Evolutionary conservation across 2,888 invertebrate species (phyloP).

Genomic region (Asteroscopus sphinx): DNA sequence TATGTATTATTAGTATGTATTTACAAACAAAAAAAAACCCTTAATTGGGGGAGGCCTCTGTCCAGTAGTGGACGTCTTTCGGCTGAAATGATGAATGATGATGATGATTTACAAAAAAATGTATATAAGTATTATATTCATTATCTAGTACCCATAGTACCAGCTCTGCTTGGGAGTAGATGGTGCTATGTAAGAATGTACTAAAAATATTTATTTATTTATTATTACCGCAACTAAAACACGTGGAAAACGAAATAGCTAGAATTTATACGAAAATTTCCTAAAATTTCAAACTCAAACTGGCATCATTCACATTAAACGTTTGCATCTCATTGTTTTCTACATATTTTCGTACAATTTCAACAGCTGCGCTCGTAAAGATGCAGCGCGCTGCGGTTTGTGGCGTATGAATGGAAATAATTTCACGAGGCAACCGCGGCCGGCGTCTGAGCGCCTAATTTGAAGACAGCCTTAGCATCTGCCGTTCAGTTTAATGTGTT

Average conservation of each 20-base stretch:
- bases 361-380: constrained; percentile 59
- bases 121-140: too few species aligned
- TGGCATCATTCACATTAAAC: constrained; percentile 26
- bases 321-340: constrained; percentile 51
- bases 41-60: too few species aligned
- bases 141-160: too few species aligned
- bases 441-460: constrained; percentile 51
- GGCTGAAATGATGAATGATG: too few species aligned
- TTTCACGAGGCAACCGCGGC: constrained; percentile 37
- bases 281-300: constrained; percentile 21
- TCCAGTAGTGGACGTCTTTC: too few species aligned
- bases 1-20: too few species aligned
- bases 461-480: constrained; percentile 51
- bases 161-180: too few species aligned
- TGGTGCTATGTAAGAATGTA: too few species aligned
- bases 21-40: too few species aligned
- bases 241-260: constrained; percentile 1
- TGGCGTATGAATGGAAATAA: constrained; percentile 58
- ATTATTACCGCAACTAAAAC: background rate
- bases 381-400: constrained; percentile 53
- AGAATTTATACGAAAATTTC: constrained; percentile 9
- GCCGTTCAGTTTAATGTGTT: constrained; percentile 42
- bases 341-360: constrained; percentile 48
- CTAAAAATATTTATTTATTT: too few species aligned
- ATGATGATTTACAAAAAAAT: too few species aligned